A percentile compares a stretch with the other conserved stretches of the same genome.
These are phyloP conservation scores for Drosophila colorata DNA, from an alignment of 2,888 invertebrate genomes.

Conservation along the genomic window DNA sequence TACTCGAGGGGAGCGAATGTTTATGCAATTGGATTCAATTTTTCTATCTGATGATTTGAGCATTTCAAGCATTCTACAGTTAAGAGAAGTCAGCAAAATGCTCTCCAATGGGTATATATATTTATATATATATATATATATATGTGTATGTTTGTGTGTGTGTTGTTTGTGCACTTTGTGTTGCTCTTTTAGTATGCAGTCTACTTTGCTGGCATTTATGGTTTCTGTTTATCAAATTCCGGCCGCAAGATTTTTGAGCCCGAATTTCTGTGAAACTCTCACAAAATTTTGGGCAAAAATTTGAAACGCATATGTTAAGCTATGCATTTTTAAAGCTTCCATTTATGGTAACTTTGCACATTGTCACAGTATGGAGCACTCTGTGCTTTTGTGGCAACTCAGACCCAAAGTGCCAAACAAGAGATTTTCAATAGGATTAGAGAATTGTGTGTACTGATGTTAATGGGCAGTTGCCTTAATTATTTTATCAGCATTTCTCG, in stretches of 20 bases:
- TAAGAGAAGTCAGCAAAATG: conserved; percentile 9
- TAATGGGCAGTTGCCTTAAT: not conserved
- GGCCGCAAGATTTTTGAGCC: conserved; percentile 30
- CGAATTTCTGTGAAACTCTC: conserved; percentile 29
- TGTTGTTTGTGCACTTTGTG: conserved; percentile 16
- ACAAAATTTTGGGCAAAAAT: conserved; percentile 34
- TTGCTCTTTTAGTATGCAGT: conserved; percentile 21
- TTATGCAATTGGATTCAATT: conserved; percentile 74
- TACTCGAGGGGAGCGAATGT: conserved; percentile 58
- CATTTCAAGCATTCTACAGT: conserved; percentile 42
- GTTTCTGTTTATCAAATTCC: conserved; percentile 69
- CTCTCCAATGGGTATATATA: conserved; percentile 18
- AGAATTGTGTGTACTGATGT: not conserved
- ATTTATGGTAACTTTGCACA: conserved; percentile 40
- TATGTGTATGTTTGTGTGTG: conserved; percentile 14
- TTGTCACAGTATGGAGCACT: conserved; percentile 22
- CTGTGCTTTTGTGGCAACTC: too few relatives aligned
- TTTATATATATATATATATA: not conserved
- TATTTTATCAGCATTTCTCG: too few relatives aligned
- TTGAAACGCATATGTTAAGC: conserved; percentile 27
- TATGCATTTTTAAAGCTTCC: conserved; percentile 54
- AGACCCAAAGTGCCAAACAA: too few relatives aligned
- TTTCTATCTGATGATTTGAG: conserved; percentile 49
- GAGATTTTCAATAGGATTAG: not conserved
- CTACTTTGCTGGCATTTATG: conserved; percentile 43